Evolutionary conservation across 2,797 vertebrate species (phyloP).

Genomic region (Hypotaenidia philippensis): DNA sequence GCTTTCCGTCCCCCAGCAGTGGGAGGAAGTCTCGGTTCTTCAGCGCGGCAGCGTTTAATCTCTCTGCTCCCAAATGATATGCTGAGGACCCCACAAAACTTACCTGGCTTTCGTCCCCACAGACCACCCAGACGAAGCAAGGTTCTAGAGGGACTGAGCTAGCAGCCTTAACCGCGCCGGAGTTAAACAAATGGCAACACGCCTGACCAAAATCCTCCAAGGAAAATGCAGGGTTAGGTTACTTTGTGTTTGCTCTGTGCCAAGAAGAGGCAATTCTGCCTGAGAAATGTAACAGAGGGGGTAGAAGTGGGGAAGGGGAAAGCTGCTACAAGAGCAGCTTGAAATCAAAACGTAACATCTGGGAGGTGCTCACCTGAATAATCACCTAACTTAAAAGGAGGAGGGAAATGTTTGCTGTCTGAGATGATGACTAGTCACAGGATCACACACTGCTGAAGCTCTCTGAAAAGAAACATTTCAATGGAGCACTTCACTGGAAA

Average conservation of each 20-base stretch:
- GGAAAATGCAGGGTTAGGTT: slow-evolving; percentile 23
- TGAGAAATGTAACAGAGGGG: background rate
- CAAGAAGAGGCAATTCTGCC: slow-evolving; percentile 2
- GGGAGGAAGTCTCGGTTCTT: background rate
- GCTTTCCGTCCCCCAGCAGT: background rate
- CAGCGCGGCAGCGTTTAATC: background rate
- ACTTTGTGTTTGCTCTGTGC: background rate
- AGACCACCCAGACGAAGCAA: slow-evolving; percentile 43
- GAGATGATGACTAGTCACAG: background rate
- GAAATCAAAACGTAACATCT: background rate
- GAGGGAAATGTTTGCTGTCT: background rate
- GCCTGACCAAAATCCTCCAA: slow-evolving; percentile 17
- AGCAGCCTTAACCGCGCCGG: background rate
- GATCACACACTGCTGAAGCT: background rate
- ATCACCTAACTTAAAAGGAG: background rate
- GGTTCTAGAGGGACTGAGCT: background rate
- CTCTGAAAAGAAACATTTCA: background rate
- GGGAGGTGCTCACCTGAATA: background rate
- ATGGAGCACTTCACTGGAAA: background rate
- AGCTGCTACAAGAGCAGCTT: background rate
- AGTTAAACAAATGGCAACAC: slow-evolving; percentile 10
- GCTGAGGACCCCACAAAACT: background rate
- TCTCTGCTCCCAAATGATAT: background rate
- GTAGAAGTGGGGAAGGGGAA: background rate
- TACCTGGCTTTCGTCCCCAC: background rate